These are phyloP conservation scores for Catharus minimus DNA, from an alignment of 2,113 vertebrate species.

Conservation along the genomic window DNA sequence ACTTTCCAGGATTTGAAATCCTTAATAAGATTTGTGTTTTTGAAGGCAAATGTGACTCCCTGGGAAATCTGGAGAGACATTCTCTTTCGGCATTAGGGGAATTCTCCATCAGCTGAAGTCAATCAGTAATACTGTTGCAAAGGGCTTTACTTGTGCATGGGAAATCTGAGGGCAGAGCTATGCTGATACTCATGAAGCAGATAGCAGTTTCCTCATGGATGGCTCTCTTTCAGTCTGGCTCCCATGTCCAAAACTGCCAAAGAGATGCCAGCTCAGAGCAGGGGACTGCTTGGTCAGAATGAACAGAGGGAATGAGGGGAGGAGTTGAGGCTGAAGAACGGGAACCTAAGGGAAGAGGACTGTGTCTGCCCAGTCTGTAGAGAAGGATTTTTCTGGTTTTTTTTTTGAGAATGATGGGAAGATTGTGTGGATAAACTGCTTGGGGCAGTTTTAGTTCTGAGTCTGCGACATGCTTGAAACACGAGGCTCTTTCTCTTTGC, in stretches of 20 bases:
- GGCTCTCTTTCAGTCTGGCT: neutral
- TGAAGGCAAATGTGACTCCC: neutral
- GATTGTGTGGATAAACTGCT: neutral
- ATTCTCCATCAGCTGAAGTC: neutral
- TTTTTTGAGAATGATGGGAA: neutral
- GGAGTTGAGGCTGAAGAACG: neutral
- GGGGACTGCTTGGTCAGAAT: neutral
- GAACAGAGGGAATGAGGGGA: neutral
- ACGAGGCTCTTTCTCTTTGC: neutral
- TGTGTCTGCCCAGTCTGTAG: neutral
- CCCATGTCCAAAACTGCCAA: neutral
- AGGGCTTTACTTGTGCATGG: neutral
- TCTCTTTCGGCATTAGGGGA: neutral
- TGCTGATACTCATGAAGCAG: neutral
- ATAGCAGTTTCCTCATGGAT: neutral
- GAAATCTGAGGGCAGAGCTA: neutral
- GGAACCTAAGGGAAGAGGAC: neutral
- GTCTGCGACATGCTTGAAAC: neutral
- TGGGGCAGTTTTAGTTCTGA: neutral
- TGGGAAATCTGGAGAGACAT: neutral
- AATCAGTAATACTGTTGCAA: neutral
- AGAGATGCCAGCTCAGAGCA: neutral
- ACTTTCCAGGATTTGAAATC: neutral
- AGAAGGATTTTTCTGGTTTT: neutral
- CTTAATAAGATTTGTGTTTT: slow-evolving; percentile 2